phyloP scores from a whole-genome alignment of 1,140 invertebrate species.

The Drosophila orosa region DNA sequence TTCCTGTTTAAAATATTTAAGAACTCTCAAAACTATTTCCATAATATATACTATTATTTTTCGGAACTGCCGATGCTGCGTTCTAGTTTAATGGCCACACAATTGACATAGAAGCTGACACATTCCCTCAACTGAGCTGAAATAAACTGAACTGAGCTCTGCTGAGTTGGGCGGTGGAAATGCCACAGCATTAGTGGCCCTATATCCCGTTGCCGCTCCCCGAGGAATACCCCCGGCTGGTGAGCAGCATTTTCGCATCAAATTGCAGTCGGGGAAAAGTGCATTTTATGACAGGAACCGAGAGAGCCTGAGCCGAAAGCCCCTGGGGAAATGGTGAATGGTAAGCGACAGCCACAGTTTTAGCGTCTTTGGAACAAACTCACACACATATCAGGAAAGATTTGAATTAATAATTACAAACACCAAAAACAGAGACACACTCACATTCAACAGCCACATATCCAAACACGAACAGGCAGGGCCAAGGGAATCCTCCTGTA shows the following conservation, averaged over 20 bases:
- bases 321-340: conserved; percentile 11
- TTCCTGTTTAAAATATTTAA: background rate
- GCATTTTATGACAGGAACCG: conserved; percentile 25
- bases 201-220: conserved; percentile 16
- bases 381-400: conserved; percentile 59
- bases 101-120: conserved; percentile 69
- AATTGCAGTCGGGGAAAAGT: conserved; percentile 18
- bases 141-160: conserved; percentile 27
- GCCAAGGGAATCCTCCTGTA: conserved; percentile 45
- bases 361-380: conserved; percentile 36
- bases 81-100: conserved; percentile 71
- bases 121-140: conserved; percentile 44
- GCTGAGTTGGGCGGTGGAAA: conserved; percentile 20
- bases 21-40: too few species aligned
- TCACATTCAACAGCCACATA: conserved; percentile 39
- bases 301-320: background rate
- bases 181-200: conserved; percentile 32
- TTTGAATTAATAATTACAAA: conserved; percentile 50
- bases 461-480: conserved; percentile 16
- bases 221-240: background rate
- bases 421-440: conserved; percentile 4
- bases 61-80: conserved; percentile 35
- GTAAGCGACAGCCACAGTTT: conserved; percentile 25
- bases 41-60: background rate
- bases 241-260: conserved; percentile 35